Percentiles rank a stretch among this genome's conserved stretches.
Evolutionary conservation across 2,113 vertebrate genomes (phyloP).

Genomic region (Elephas maximus): DNA sequence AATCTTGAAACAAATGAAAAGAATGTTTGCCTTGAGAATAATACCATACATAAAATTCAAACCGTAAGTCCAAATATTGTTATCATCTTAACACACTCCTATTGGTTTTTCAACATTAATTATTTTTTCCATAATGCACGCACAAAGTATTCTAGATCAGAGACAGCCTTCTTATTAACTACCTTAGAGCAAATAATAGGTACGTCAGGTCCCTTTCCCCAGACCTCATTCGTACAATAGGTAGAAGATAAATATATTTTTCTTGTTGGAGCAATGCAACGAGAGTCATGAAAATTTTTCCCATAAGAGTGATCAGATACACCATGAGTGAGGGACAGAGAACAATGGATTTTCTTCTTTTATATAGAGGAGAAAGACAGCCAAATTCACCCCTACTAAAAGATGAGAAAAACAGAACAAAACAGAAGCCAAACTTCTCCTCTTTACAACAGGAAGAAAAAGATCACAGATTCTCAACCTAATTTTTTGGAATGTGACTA

Average conservation of each 20-base stretch:
- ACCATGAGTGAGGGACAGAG: neutral
- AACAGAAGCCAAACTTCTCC: neutral
- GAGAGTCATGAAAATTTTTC: neutral
- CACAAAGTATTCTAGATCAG: neutral
- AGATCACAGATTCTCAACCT: neutral
- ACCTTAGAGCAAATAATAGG: neutral
- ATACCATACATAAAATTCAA: neutral
- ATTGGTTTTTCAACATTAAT: neutral
- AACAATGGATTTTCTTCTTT: neutral
- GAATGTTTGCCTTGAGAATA: neutral
- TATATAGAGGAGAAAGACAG: neutral
- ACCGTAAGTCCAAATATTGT: neutral
- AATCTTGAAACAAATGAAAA: constrained; percentile 74
- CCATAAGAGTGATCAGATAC: neutral
- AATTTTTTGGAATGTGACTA: neutral
- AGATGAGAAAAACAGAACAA: neutral
- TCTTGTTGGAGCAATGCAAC: neutral
- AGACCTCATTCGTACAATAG: neutral
- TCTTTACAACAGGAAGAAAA: neutral
- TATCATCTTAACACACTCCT: neutral
- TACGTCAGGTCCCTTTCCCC: neutral
- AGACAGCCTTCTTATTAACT: neutral
- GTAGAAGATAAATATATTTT: too few relatives aligned
- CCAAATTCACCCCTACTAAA: neutral
- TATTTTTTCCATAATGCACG: neutral